Evolutionary conservation across 30 jellyfish, hydroid and myxozoan genomes (phyloP).

Genomic region (Aurelia aurita complex sp. Pacific): DNA sequence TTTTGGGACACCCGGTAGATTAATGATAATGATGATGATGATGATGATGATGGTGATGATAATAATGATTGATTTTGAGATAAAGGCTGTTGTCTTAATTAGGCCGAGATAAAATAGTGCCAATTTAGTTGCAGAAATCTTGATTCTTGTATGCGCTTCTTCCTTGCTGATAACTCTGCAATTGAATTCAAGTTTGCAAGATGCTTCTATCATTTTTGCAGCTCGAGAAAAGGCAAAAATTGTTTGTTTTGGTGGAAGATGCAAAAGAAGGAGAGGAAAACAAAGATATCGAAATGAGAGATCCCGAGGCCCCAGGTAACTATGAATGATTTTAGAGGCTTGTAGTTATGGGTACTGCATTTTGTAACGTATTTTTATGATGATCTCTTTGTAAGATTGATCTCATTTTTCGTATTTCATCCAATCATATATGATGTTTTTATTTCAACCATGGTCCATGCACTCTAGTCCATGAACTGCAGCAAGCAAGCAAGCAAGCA

Average conservation of each 20-base stretch:
- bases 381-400: not conserved
- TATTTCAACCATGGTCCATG: too few relatives aligned
- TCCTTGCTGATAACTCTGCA: too few relatives aligned
- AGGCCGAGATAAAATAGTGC: not conserved
- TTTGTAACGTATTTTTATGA: not conserved
- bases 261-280: slow-evolving; percentile 57
- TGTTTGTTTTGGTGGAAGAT: slow-evolving; percentile 71
- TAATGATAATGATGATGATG: too few relatives aligned
- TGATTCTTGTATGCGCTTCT: not conserved
- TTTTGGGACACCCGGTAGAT: too few relatives aligned
- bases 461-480: too few relatives aligned
- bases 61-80: too few relatives aligned
- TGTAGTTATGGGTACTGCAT: not conserved
- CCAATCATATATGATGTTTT: not conserved
- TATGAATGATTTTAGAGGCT: too few relatives aligned
- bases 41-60: too few relatives aligned
- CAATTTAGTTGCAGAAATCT: not conserved
- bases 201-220: not conserved
- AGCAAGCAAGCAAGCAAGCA: too few relatives aligned
- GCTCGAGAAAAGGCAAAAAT: slow-evolving; percentile 91
- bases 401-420: too few relatives aligned
- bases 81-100: too few relatives aligned
- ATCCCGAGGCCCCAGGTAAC: slow-evolving; percentile 86
- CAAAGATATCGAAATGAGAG: slow-evolving; percentile 32
- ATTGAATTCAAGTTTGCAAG: not conserved